Base-by-base conservation (phyloP, 2,888 invertebrate genomes). In the Eupithecia vulgata region DNA sequence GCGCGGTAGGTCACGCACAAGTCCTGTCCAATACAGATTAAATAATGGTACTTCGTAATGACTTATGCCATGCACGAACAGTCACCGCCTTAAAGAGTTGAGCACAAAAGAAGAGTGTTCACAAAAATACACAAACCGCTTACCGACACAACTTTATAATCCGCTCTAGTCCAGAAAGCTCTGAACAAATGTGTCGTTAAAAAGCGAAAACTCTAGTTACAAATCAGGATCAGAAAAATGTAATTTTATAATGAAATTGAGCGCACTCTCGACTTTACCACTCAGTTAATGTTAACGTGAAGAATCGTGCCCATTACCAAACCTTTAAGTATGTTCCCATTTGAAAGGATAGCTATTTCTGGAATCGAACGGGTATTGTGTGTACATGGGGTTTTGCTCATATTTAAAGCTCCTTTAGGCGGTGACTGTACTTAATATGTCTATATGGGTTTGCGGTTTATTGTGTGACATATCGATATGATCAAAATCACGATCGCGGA, bases 1-100 rank as follows among this genome's bases (percentile, higher is more conserved):
- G 48, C 45, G 45, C 42, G 67, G 73, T 74, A 74, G 68, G 71
- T 74, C 68, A 70, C 52, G 59, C 61, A 68, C 71, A 61, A n/a
- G 68, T 71, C 68, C 71, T 71, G 67, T 48, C 69, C 48, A n/a
- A 48, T 64, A 67, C 61, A 48, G 68, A 61, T 59, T 65, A 13
- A 65, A 65, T 40, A 65, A 65, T 65, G 35, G 25, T 65, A 67
- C 40, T 65, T 65, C 40, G 40, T 67, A 67, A 67, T 67, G 48
- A 42, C 62, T 62, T 62, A 62, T 17, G 62, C 21, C 52, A 59
- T 59, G 59, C 15, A 34, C 8, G 48, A 21, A 52, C 48, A 52
- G 17, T 52, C 52, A 21, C 52, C 21, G 21, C 21, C 21, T 52
- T 10, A 52, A 21, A 52, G 21, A 52, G 10, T 10, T 52, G 21